phyloP scores from a whole-genome alignment of 2,797 vertebrate species.

The Masticophis lateralis region DNA sequence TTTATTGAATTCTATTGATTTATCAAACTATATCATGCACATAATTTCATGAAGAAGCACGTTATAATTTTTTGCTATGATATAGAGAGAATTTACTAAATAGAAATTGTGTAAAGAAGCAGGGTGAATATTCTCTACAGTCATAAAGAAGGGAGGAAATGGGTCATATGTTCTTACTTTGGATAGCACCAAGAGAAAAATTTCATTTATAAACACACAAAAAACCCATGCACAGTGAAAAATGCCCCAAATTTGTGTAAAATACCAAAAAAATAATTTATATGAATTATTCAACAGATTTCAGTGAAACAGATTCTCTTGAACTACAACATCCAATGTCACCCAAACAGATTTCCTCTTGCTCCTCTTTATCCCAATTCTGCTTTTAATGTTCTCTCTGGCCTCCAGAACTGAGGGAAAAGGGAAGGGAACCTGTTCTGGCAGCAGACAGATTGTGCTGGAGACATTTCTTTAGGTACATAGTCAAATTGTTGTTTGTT shows the following conservation, averaged over 20 bases:
- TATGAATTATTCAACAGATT: not conserved
- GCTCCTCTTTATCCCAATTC: not conserved
- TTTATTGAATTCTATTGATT: slow-evolving; percentile 8
- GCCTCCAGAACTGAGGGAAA: not conserved
- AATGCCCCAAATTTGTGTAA: not conserved
- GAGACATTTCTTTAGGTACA: not conserved
- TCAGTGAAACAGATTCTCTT: not conserved
- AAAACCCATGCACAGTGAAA: not conserved
- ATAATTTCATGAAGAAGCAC: not conserved
- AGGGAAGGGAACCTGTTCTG: not conserved
- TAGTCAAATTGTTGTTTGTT: not conserved
- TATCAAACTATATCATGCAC: not conserved
- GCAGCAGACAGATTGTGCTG: not conserved
- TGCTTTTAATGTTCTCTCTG: not conserved
- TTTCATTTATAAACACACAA: not conserved
- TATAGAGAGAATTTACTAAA: not conserved
- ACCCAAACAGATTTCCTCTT: not conserved
- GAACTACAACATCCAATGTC: not conserved
- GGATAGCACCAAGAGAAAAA: not conserved
- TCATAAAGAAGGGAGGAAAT: not conserved
- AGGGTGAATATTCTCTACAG: not conserved
- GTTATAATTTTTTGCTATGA: not conserved
- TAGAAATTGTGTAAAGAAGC: not conserved
- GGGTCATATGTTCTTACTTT: not conserved
- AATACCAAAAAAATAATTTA: not conserved